A percentile compares a stretch with the other conserved stretches of the same genome.
These are phyloP conservation scores for Helostoma temminkii DNA, from an alignment of 2,797 vertebrate species.

Conservation along the genomic window DNA sequence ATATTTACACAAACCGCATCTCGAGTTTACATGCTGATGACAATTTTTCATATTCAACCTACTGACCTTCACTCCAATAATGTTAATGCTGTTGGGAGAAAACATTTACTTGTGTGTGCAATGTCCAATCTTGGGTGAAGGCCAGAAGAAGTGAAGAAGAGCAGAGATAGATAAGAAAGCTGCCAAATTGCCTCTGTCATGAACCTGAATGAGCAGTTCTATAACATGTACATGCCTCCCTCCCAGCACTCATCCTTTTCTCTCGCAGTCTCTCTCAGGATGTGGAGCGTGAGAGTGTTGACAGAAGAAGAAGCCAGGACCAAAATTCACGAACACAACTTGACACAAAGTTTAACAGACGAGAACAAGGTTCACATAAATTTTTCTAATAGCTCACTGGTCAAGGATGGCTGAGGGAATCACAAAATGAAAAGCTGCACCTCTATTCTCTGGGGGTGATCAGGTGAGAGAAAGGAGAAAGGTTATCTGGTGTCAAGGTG, in stretches of 20 bases:
- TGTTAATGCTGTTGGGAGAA: slow-evolving; percentile 8
- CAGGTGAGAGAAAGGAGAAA: slow-evolving; percentile 47
- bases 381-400: slow-evolving; percentile 38
- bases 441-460: slow-evolving; percentile 36
- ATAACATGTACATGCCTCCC: slow-evolving; percentile 25
- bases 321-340: slow-evolving; percentile 63
- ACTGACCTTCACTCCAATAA: slow-evolving; percentile 8
- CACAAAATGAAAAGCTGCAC: slow-evolving; percentile 49
- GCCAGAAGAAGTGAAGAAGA: slow-evolving; percentile 67
- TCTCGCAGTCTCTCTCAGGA: slow-evolving; percentile 41
- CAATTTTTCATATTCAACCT: slow-evolving; percentile 1
- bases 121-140: slow-evolving; percentile 39
- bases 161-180: slow-evolving; percentile 67
- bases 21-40: neutral
- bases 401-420: slow-evolving; percentile 55
- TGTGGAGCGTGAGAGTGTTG: slow-evolving; percentile 72
- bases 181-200: slow-evolving; percentile 63
- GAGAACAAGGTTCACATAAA: slow-evolving; percentile 56
- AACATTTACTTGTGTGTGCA: slow-evolving; percentile 33
- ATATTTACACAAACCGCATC: neutral
- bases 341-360: slow-evolving; percentile 65
- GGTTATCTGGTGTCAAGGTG: slow-evolving; percentile 45
- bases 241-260: slow-evolving; percentile 30
- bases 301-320: slow-evolving; percentile 69
- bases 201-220: slow-evolving; percentile 20